phyloP scores from a whole-genome alignment of 2,888 invertebrate species.

The Agrilus mali region DNA sequence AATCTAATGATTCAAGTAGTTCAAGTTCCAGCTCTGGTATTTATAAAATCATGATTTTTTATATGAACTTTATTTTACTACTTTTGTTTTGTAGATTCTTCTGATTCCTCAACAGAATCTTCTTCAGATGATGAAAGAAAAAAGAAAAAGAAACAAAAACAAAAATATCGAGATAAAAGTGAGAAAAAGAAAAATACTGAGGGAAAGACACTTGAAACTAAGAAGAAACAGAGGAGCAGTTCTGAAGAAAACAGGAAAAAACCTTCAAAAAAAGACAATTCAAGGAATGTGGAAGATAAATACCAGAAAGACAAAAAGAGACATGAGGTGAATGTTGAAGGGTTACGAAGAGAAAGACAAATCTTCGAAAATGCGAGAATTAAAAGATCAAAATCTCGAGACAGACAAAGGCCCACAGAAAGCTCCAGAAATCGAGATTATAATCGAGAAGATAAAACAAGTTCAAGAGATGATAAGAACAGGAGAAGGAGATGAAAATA shows the following conservation, averaged over 20 bases:
- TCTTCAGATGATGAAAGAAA: slow-evolving; percentile 11
- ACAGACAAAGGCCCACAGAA: not conserved
- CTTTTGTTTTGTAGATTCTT: slow-evolving; percentile 2
- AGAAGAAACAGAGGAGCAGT: not conserved
- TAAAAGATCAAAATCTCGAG: not conserved
- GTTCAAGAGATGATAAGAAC: slow-evolving; percentile 6
- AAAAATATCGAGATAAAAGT: not conserved
- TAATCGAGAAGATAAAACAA: slow-evolving; percentile 7
- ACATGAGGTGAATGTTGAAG: not conserved
- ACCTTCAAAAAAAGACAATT: not conserved
- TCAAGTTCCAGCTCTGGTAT: slow-evolving; percentile 20
- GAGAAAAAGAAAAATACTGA: not conserved
- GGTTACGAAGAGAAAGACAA: slow-evolving; percentile 1
- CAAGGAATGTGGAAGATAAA: not conserved
- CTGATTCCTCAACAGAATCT: slow-evolving; percentile 5
- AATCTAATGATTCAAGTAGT: slow-evolving; percentile 10
- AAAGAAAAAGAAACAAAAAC: slow-evolving; percentile 7
- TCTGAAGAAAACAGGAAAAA: slow-evolving; percentile 3
- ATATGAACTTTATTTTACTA: not conserved
- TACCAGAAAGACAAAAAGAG: not conserved
- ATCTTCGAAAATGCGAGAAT: not conserved
- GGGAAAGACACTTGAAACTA: not conserved
- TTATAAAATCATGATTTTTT: not conserved
- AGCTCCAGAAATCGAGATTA: slow-evolving; percentile 2
- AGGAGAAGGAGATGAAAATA: slow-evolving; percentile 3